Evolutionary conservation across 2,113 vertebrate genomes (phyloP), one percentile per base, ranked within the genome.

Genomic region (Grantiella picta): DNA sequence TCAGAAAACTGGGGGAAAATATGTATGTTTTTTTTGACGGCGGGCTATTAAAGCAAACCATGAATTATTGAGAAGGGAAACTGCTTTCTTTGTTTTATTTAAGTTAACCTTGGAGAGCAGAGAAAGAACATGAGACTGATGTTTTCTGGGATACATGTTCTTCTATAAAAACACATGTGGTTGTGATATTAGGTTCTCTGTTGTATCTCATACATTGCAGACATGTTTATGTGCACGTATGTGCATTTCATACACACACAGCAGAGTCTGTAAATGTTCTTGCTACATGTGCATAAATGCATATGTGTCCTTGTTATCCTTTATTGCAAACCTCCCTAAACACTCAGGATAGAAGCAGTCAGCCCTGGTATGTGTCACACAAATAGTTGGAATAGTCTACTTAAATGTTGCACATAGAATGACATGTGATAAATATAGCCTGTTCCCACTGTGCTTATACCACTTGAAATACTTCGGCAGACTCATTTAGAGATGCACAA

Each of bases 1-100:
- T 97, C 96, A 92, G 96, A 97, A 97, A 97, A 96, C 90, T 94
- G 91, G 96, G 97, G 94, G 72, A 92, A 96, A 95, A 96, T 95
- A 92, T 88, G 69, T 95, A 93, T 95, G 94, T 97, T 97, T 96
- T 97, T 95, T 38, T 38, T 38, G 38, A 97, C 97, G 88, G 92
- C 86, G 75, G 75, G 77, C 90, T 97, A 93, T 97, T 96, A 97
- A 96, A 94, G 94, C 88, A 69, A 91, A 44, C 78, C 91, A 95
- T 95, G 92, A 97, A 97, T 97, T 95, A 96, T 91, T 95, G 92
- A 97, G 91, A 84, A 86, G 75, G 68, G 88, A 95, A 97, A 87
- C 94, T 59, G 64, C 81, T 92, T 94, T 69, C 92, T 96, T 97
- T 96, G 92, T 95, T 97, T 95, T 97, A 92, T 89, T 82, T 93